phyloP scores from a whole-genome alignment of 2,888 invertebrate species.

The Metacarcinus magister region DNA sequence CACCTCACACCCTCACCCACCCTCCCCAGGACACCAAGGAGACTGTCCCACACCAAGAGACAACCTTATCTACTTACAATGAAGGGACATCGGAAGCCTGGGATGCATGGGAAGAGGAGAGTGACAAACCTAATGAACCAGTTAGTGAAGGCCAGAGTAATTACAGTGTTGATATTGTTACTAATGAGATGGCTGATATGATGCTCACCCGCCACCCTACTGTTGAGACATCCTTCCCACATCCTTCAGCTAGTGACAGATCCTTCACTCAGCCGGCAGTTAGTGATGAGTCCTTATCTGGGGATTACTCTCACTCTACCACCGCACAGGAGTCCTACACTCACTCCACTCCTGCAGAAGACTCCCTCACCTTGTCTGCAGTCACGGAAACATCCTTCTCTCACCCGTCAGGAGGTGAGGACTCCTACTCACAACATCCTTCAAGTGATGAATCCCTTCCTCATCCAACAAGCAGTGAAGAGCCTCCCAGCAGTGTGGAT shows the following conservation, averaged over 20 bases:
- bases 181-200: not conserved
- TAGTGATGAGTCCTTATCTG: not conserved
- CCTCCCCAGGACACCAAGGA: not conserved
- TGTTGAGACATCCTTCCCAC: not conserved
- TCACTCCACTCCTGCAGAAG: not conserved
- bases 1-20: not conserved
- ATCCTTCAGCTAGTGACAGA: not conserved
- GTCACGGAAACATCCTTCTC: not conserved
- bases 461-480: not conserved
- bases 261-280: not conserved
- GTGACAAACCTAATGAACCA: not conserved
- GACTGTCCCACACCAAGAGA: not conserved
- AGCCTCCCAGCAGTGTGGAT: not conserved
- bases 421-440: not conserved
- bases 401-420: not conserved
- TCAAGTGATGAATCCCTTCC: not conserved
- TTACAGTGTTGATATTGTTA: not conserved
- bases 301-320: not conserved
- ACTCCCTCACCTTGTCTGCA: not conserved
- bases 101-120: slow-evolving; percentile 71
- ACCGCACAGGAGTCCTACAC: not conserved
- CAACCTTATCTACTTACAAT: not conserved
- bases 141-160: not conserved
- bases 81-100: slow-evolving; percentile 12
- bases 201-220: not conserved